These are phyloP conservation scores for Chaetodon auriga DNA, from an alignment of 2,113 vertebrate genomes.

Conservation along the genomic window DNA sequence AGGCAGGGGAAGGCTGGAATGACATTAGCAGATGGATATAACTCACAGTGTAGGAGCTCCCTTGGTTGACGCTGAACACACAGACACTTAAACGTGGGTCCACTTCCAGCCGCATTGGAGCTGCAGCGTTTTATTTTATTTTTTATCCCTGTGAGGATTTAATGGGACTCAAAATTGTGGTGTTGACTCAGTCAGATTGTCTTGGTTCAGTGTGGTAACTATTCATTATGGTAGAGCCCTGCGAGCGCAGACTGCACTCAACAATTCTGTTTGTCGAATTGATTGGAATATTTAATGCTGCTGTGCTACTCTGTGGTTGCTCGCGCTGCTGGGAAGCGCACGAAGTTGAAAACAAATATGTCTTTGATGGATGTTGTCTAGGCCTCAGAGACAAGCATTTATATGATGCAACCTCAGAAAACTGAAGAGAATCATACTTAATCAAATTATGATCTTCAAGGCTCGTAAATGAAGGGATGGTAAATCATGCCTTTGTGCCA, in stretches of 20 bases:
- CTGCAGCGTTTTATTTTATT: background rate
- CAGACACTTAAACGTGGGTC: slow-evolving; percentile 47
- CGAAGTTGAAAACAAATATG: slow-evolving; percentile 46
- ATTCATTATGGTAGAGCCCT: slow-evolving; percentile 49
- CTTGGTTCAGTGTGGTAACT: slow-evolving; percentile 36
- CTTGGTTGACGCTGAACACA: slow-evolving; percentile 34
- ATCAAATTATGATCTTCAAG: slow-evolving; percentile 39
- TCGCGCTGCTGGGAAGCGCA: slow-evolving; percentile 34
- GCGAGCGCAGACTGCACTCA: slow-evolving; percentile 15
- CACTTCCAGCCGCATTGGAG: slow-evolving; percentile 43
- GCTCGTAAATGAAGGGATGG: slow-evolving; percentile 2
- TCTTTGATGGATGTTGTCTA: slow-evolving; percentile 34
- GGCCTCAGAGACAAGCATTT: slow-evolving; percentile 19
- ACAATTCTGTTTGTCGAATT: slow-evolving; percentile 39
- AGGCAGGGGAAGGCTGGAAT: slow-evolving; percentile 50
- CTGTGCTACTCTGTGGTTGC: slow-evolving; percentile 32
- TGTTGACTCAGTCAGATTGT: slow-evolving; percentile 55
- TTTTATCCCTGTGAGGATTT: slow-evolving; percentile 53
- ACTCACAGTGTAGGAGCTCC: slow-evolving; percentile 59
- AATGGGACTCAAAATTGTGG: slow-evolving; percentile 43
- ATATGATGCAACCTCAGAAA: slow-evolving; percentile 11
- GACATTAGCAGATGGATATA: slow-evolving; percentile 71
- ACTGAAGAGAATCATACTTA: slow-evolving; percentile 21
- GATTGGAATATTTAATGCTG: slow-evolving; percentile 45
- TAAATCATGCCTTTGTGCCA: slow-evolving; percentile 29